Conservation (phyloP, 2,113 vertebrate genomes). For the Myotis brandtii region DNA sequence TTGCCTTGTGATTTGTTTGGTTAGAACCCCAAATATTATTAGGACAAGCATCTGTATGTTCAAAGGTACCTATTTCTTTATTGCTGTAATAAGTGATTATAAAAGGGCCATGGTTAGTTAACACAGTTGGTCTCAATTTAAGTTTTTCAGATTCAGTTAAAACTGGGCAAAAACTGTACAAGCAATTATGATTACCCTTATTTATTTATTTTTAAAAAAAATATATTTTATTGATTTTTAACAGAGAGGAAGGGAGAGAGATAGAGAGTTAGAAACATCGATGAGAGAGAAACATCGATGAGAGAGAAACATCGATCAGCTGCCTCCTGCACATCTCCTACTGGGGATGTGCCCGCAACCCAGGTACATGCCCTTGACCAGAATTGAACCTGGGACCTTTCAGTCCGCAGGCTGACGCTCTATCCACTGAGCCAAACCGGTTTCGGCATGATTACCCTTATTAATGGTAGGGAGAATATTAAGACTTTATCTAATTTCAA, state of each 20-base stretch:
- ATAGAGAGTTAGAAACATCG: too few relatives aligned
- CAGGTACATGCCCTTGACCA: too few relatives aligned
- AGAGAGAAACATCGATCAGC: too few relatives aligned
- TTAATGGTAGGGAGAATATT: neutral
- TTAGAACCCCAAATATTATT: neutral
- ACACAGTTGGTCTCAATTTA: neutral
- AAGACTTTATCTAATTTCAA: slow-evolving; percentile 34
- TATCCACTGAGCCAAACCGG: too few relatives aligned
- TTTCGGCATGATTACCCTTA: neutral
- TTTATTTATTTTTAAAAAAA: too few relatives aligned
- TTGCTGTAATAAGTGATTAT: neutral
- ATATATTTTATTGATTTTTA: too few relatives aligned
- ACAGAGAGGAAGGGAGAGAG: too few relatives aligned
- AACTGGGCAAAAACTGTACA: neutral
- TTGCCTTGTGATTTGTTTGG: slow-evolving; percentile 25
- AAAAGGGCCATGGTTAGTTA: neutral
- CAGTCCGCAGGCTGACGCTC: too few relatives aligned
- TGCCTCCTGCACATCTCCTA: too few relatives aligned
- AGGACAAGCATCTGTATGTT: neutral
- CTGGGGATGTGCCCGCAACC: too few relatives aligned
- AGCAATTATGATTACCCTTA: neutral
- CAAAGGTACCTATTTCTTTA: neutral
- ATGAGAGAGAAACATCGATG: too few relatives aligned
- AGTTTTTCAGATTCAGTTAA: neutral
- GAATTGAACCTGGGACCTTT: too few relatives aligned